phyloP scores from a whole-genome alignment of 2,797 vertebrate genomes.

The Aselliscus stoliczkanus region DNA sequence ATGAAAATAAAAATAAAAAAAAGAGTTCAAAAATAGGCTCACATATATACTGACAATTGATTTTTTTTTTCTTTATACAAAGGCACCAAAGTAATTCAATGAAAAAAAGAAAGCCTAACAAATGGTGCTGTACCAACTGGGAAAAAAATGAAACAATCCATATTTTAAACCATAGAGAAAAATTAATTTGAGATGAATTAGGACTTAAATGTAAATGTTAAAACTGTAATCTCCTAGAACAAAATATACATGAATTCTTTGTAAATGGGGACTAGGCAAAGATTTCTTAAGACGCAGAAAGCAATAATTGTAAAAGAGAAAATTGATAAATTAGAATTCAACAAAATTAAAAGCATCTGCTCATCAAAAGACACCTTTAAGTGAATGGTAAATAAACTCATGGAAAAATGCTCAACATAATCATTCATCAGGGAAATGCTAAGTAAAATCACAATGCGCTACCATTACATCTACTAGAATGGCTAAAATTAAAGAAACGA shows the following conservation, averaged over 20 bases:
- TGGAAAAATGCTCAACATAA: not conserved
- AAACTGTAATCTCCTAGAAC: not conserved
- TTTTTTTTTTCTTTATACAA: not conserved
- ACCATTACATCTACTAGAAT: not conserved
- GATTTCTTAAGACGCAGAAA: too few species aligned
- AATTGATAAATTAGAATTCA: not conserved
- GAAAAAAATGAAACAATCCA: not conserved
- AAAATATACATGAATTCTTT: too few species aligned
- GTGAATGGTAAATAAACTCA: not conserved
- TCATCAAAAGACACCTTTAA: not conserved
- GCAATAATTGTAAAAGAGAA: not conserved
- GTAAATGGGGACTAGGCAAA: too few species aligned
- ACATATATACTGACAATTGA: not conserved
- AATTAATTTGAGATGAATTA: conserved; percentile 8
- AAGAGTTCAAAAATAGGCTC: not conserved
- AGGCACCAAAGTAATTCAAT: not conserved
- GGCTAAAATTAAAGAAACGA: not conserved
- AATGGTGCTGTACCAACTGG: not conserved
- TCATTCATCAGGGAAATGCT: not conserved
- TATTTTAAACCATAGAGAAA: not conserved
- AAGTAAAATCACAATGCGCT: not conserved
- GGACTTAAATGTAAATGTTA: conserved; percentile 20
- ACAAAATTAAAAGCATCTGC: conserved; percentile 24
- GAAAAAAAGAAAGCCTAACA: not conserved
- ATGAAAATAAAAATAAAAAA: too few species aligned